Conservation (phyloP, 2,797 vertebrate genomes). For the Sebastes vulpes region DNA sequence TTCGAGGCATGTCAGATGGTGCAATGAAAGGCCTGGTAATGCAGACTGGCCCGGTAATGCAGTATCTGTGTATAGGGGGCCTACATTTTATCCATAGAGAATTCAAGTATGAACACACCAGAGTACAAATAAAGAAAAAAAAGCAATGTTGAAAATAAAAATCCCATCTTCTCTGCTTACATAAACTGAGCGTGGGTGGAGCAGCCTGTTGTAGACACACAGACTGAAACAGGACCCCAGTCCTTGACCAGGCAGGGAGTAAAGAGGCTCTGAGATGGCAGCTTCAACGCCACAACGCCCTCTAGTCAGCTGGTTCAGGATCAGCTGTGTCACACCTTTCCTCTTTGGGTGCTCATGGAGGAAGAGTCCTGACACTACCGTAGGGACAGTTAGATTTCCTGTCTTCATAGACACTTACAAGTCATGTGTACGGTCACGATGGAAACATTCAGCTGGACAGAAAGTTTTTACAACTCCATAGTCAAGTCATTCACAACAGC, state of each 20-base stretch:
- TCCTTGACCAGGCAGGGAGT: not conserved
- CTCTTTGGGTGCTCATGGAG: not conserved
- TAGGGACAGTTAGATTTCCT: not conserved
- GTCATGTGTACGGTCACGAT: not conserved
- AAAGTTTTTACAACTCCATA: not conserved
- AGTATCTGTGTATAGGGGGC: not conserved
- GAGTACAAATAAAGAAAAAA: not conserved
- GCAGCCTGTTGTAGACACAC: not conserved
- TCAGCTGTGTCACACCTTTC: slow-evolving; percentile 21
- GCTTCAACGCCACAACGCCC: not conserved
- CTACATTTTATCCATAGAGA: not conserved
- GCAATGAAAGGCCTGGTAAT: not conserved
- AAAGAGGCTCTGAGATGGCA: not conserved
- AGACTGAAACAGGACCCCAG: slow-evolving; percentile 18
- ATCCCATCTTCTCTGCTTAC: not conserved
- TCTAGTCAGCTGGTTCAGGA: not conserved
- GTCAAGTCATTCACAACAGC: not conserved
- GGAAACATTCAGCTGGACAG: not conserved
- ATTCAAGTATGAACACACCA: not conserved
- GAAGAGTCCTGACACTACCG: not conserved
- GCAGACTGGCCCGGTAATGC: too few species aligned
- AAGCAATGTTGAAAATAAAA: not conserved
- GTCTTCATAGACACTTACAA: not conserved
- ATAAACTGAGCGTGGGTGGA: not conserved
- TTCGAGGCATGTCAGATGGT: not conserved